Conservation (phyloP, 2,888 invertebrate genomes). For the Chymomyza fuscimana region DNA sequence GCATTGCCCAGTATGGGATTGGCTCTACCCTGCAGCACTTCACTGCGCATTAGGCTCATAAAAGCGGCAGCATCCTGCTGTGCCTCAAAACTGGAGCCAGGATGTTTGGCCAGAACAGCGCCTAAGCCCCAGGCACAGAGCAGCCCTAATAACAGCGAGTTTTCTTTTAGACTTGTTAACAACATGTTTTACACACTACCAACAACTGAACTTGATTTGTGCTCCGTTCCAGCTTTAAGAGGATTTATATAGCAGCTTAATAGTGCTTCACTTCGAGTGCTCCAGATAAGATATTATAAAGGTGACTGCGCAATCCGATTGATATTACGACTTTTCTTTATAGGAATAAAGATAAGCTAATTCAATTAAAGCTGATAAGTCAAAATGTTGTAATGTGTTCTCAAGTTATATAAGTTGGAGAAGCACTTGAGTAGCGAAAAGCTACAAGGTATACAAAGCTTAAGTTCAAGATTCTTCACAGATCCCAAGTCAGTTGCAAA, state of each 20-base stretch:
- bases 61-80: neutral
- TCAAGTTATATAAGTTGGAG: neutral
- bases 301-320: neutral
- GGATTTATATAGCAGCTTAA: neutral
- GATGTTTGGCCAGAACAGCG: neutral
- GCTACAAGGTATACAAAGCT: neutral
- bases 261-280: neutral
- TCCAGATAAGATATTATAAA: neutral
- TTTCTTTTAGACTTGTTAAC: neutral
- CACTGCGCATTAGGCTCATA: neutral
- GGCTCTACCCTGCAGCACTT: neutral
- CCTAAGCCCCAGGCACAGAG: neutral
- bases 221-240: neutral
- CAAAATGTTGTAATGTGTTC: neutral
- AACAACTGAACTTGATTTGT: neutral
- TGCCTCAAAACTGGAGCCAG: neutral
- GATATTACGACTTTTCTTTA: neutral
- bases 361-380: neutral
- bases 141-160: neutral
- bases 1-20: conserved; percentile 1
- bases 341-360: neutral
- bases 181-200: neutral
- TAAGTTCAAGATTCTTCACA: neutral
- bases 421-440: neutral
- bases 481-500: neutral